Evolutionary conservation across 2,113 vertebrate species (phyloP).

Genomic region (Xyrauchen texanus): DNA sequence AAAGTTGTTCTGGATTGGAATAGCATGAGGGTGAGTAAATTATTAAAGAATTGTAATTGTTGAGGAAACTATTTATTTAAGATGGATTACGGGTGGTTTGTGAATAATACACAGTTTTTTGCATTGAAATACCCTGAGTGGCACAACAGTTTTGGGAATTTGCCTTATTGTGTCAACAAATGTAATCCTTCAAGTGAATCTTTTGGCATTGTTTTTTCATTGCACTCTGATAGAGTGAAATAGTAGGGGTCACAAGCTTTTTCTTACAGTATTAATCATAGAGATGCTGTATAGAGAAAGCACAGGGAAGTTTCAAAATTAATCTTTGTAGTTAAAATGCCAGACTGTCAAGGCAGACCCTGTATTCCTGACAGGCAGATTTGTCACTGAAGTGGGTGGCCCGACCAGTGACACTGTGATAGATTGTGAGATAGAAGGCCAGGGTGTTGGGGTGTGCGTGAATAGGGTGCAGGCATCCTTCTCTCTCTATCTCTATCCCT

Average conservation of each 20-base stretch:
- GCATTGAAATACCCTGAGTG: too few species aligned
- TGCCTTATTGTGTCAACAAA: too few species aligned
- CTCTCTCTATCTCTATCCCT: background rate
- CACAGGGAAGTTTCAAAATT: slow-evolving; percentile 49
- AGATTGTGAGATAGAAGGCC: slow-evolving; percentile 65
- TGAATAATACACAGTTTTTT: too few species aligned
- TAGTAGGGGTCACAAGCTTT: slow-evolving; percentile 12
- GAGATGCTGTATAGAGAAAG: slow-evolving; percentile 24
- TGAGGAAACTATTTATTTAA: too few species aligned
- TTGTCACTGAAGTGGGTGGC: slow-evolving; percentile 63
- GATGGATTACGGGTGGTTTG: too few species aligned
- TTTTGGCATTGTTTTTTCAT: too few species aligned
- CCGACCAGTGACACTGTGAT: slow-evolving; percentile 59
- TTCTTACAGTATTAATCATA: slow-evolving; percentile 44
- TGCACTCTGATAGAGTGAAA: too few species aligned
- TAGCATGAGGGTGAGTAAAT: too few species aligned
- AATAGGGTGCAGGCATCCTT: slow-evolving; percentile 11
- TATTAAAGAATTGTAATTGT: too few species aligned
- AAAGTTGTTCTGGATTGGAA: too few species aligned
- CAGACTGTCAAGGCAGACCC: slow-evolving; percentile 52
- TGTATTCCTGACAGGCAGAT: slow-evolving; percentile 64
- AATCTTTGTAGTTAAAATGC: slow-evolving; percentile 61
- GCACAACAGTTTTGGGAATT: too few species aligned
- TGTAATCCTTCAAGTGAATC: too few species aligned
- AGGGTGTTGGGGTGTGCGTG: slow-evolving; percentile 34